Evolutionary conservation across 2,888 invertebrate genomes (phyloP).

Genomic region (Acrobasis consociella): DNA sequence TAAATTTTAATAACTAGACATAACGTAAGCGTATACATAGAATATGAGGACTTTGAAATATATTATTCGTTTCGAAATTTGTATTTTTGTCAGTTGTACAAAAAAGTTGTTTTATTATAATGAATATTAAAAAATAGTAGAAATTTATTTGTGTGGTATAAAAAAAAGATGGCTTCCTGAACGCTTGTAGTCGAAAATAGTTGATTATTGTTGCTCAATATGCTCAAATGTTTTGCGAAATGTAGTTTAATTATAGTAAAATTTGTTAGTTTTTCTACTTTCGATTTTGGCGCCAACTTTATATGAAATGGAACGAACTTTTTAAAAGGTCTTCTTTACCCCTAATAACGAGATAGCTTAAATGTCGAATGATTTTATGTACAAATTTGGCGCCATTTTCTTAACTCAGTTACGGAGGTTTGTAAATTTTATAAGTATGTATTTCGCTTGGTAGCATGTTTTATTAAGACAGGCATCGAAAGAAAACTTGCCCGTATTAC

Average conservation of each 20-base stretch:
- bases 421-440: conserved; percentile 28
- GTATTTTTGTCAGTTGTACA: conserved; percentile 56
- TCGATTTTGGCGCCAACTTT: conserved; percentile 22
- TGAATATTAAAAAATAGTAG: conserved; percentile 27
- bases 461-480: conserved; percentile 29
- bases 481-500: conserved; percentile 32
- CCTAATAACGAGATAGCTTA: not conserved
- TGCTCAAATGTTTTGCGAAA: conserved; percentile 71
- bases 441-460: conserved; percentile 41
- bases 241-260: conserved; percentile 40
- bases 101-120: conserved; percentile 38
- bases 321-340: too few relatives aligned
- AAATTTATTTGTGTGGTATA: conserved; percentile 36
- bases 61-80: conserved; percentile 47
- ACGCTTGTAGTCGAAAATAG: conserved; percentile 51
- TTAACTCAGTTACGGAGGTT: conserved; percentile 27
- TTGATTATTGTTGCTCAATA: conserved; percentile 72
- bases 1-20: conserved; percentile 41
- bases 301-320: conserved; percentile 22
- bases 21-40: conserved; percentile 31
- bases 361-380: conserved; percentile 22
- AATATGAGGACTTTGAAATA: conserved; percentile 30
- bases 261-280: conserved; percentile 54
- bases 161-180: conserved; percentile 49
- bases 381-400: conserved; percentile 17